Evolutionary conservation across 2,888 invertebrate genomes (phyloP).

Genomic region (Drosophila algonquin): DNA sequence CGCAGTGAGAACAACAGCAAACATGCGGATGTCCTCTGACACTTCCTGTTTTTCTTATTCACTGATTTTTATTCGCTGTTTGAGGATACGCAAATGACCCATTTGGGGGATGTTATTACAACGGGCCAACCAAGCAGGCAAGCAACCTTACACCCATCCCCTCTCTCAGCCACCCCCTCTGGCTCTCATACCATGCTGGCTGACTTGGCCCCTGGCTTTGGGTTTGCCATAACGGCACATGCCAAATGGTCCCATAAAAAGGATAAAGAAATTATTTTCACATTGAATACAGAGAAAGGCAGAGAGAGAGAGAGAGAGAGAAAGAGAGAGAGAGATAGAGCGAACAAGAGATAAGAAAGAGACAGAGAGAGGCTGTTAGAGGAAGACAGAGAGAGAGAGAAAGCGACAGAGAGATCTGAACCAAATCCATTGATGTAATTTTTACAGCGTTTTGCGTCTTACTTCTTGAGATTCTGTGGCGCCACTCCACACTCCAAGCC

Average conservation of each 20-base stretch:
- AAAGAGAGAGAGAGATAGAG: conserved; percentile 3
- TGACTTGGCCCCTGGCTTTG: conserved; percentile 36
- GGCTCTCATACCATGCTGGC: conserved; percentile 3
- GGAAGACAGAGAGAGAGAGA: background rate
- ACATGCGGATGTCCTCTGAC: conserved; percentile 81
- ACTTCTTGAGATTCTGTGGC: conserved; percentile 53
- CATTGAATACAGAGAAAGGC: conserved; percentile 71
- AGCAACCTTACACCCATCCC: conserved; percentile 1
- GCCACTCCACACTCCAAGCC: conserved; percentile 32
- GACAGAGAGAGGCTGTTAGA: conserved; percentile 9
- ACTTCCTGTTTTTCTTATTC: conserved; percentile 82
- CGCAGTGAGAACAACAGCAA: conserved; percentile 57
- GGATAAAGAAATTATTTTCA: conserved; percentile 83
- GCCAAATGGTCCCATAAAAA: conserved; percentile 83
- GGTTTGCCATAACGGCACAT: conserved; percentile 78
- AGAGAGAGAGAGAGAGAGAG: too few species aligned
- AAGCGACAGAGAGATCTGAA: conserved; percentile 22
- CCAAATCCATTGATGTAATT: conserved; percentile 72
- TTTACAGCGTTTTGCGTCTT: conserved; percentile 62
- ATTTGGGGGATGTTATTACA: conserved; percentile 84
- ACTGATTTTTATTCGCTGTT: conserved; percentile 84
- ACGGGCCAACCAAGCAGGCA: conserved; percentile 44
- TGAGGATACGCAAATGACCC: conserved; percentile 84
- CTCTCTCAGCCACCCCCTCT: background rate
- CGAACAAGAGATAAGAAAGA: conserved; percentile 55